Evolutionary conservation across 1,140 invertebrate genomes (phyloP), one percentile per base, ranked within the genome.

Genomic region (Idris sp.): DNA sequence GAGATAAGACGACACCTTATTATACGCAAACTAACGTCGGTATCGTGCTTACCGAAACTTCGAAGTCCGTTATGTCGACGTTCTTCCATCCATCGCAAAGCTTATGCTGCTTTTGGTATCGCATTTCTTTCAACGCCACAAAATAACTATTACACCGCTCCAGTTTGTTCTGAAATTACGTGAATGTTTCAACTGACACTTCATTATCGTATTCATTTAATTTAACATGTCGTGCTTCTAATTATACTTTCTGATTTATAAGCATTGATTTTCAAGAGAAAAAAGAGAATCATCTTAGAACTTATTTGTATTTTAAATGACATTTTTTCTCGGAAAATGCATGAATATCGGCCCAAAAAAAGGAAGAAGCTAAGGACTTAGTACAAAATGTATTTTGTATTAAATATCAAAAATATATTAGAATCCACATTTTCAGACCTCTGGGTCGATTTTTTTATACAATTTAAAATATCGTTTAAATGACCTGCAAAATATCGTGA

Each of bases 1-100:
- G 84, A 86, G 85, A 88, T 88, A 88, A 88, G 86, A 86, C 83
- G 86, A 88, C 86, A 88, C 86, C 86, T 88, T 88, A 88, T 88
- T 88, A 88, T 86, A 86, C 81, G 81, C 78, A 81, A 86, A 83
- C 83, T 82, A 83, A 84, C 84, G 81, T 81, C 78, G 81, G 82
- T 85, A 84, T 84, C 82, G 79, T 69, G 76, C 81, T 71, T 75
- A 75, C 76, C 76, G n/a, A 75, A 78, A 78, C 76, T 78, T 78
- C 72, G 76, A 78, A 78, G 76, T 78, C 76, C 73, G 76, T 67
- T 76, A 76, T 46, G 61, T 58, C 75, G 67, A 75, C 74, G 75
- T 76, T 79, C 74, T 75, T 80, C 77, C 77, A 76, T 78, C 73
- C 74, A 74, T 76, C 73, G 69, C 59, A 38, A 71, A 67, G 59